Conservation (phyloP, 2,888 invertebrate genomes). For the Plebejus anna region DNA sequence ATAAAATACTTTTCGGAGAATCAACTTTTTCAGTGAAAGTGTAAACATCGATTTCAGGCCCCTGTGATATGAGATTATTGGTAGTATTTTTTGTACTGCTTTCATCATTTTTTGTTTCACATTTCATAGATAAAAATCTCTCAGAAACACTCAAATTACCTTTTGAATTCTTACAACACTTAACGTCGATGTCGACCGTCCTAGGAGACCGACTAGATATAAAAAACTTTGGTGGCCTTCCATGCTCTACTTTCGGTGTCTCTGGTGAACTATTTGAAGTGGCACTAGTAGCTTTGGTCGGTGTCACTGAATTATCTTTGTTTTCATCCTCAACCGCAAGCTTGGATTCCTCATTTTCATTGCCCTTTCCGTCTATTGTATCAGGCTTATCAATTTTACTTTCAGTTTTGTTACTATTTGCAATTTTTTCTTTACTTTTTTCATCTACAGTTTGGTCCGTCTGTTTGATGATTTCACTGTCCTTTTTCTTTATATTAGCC, state of each 20-base stretch:
- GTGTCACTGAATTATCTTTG: constrained; percentile 36
- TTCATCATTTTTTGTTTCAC: constrained; percentile 62
- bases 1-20: constrained; percentile 70
- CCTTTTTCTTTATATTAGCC: constrained; percentile 54
- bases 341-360: constrained; percentile 38
- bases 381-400: constrained; percentile 30
- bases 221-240: constrained; percentile 72
- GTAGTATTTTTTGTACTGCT: constrained; percentile 52
- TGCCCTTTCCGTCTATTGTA: constrained; percentile 32
- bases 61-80: constrained; percentile 63
- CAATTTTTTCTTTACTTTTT: constrained; percentile 32
- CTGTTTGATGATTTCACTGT: constrained; percentile 37
- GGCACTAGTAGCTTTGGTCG: constrained; percentile 45
- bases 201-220: constrained; percentile 68
- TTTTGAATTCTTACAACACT: constrained; percentile 70
- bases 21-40: constrained; percentile 74
- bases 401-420: constrained; percentile 25
- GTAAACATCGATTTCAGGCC: constrained; percentile 71
- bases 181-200: constrained; percentile 70
- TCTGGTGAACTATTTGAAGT: constrained; percentile 40
- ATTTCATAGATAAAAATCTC: constrained; percentile 66
- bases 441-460: constrained; percentile 39
- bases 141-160: constrained; percentile 71
- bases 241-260: constrained; percentile 60
- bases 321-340: constrained; percentile 35